Evolutionary conservation across 2,888 invertebrate species (phyloP), one percentile per base, ranked within the genome.

Genomic region (Leptopterna dolabrata): DNA sequence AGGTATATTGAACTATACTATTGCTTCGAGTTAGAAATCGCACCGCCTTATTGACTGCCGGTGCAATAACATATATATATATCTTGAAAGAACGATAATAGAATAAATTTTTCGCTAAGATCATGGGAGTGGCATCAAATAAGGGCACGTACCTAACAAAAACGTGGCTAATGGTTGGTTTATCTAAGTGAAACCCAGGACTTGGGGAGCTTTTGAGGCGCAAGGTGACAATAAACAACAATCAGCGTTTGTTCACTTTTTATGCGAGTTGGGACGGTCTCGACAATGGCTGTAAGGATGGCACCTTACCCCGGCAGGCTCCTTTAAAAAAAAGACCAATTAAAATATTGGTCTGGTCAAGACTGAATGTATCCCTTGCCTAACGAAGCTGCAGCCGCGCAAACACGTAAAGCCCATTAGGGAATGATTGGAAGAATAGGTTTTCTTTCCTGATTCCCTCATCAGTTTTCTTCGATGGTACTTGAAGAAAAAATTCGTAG

Each of bases 201-300:
- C 30, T 27, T 27, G 19, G 29, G 43, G 76, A 76, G n/a, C 76
- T 24, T 27, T 27, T 27, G 14, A 27, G n/a, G 76, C 9, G 41
- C 76, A 36, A 36, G 76, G 43, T 76, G 76, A 76, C 76, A 76
- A 76, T 76, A 76, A 76, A 76, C 76, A 76, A 76, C 76, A 76
- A 76, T 76, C 76, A 76, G 76, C 43, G 76, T 19, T 30, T 71
- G 71, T 71, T 71, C 71, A 27, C 30, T 71, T 16, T 71, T 27
- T 71, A 71, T 30, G 51, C 51, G 51, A 51, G 51, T 51, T n/a
- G n/a, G 51, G 51, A 51, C n/a, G 51, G 51, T 16, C 30, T 27
- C 71, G 71, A 71, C 71, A 71, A 71, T 71, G 29, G 29, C 6
- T 11, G 30, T 11, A 30, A 71, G 71, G 71, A 71, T 30, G 30